Evolutionary conservation across 2,888 invertebrate genomes (phyloP), one percentile per base, ranked within the genome.

Genomic region (Diaphora mendica): DNA sequence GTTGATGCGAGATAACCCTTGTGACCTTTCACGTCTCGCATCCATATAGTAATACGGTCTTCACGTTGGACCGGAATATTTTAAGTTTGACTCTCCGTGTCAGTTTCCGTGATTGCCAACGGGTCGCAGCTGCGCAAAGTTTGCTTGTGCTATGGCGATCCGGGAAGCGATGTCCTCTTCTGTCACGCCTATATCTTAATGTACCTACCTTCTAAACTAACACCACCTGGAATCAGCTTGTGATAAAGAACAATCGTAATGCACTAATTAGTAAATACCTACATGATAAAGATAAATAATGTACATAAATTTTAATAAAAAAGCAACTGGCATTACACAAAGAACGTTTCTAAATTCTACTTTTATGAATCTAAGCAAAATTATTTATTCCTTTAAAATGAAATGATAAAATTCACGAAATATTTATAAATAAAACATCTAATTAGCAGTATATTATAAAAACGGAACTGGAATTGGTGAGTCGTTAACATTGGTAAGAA

Each of bases 361-460:
- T 70, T 74, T 77, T 70, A 83, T 86, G 82, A 86, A 86, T 85
- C 81, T 80, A 68, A 75, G 26, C 72, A 75, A 73, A 77, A 78
- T 77, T 81, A 79, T 82, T 77, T 83, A 79, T 82, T 80, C 76
- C 77, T 75, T 71, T 79, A 70, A 77, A 80, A 83, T 80, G 83
- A 79, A 82, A 81, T 81, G 76, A 83, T 79, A 73, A 67, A 80
- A 83, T 78, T 72, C 80, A 82, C 77, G 79, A 80, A 82, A 85
- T 88, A 81, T 87, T 86, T 87, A 82, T 80, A 85, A 83, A 86
- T 86, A 90, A 88, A 88, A 87, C 84, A 83, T 86, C 86, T 91
- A 93, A 93, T 92, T 90, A 92, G 89, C 88, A 90, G 91, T 93
- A 91, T 91, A 91, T 92, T 88, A 91, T 88, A 83, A 88, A 89